Conservation (phyloP, 92 coral and sea anemone genomes). For the Zoanthus sociatus region DNA sequence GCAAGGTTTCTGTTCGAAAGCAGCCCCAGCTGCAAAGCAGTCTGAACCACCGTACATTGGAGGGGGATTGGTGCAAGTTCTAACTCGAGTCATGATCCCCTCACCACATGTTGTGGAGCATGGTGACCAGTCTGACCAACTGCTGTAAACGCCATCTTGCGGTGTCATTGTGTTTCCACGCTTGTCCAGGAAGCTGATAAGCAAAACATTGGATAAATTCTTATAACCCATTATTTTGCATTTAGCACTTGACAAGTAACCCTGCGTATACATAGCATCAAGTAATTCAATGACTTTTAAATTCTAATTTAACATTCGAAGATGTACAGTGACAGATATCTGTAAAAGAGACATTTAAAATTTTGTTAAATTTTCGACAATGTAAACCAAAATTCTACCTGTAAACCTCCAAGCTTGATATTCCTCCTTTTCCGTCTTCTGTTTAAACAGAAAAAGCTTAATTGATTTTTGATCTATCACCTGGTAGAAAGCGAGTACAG, state of each 20-base stretch:
- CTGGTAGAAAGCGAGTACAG: too few relatives aligned
- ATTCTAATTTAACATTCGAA: background rate
- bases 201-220: background rate
- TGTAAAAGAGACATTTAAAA: too few relatives aligned
- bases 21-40: slow-evolving; percentile 9
- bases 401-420: slow-evolving; percentile 31
- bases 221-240: background rate
- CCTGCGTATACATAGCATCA: too few relatives aligned
- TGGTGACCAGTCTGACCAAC: slow-evolving; percentile 41
- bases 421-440: slow-evolving; percentile 44
- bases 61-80: slow-evolving; percentile 34
- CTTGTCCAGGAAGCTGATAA: slow-evolving; percentile 32
- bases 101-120: slow-evolving; percentile 31
- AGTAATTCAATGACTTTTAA: too few relatives aligned
- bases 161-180: slow-evolving; percentile 19
- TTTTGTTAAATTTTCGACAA: too few relatives aligned
- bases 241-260: background rate
- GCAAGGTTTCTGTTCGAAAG: slow-evolving; percentile 40
- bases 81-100: slow-evolving; percentile 16
- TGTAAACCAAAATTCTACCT: background rate
- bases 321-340: too few relatives aligned
- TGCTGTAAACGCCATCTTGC: slow-evolving; percentile 25
- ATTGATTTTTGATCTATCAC: too few relatives aligned
- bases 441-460: background rate
- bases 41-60: slow-evolving; percentile 41